Evolutionary conservation across 1,140 invertebrate species (phyloP).

Genomic region (Macrobrachium rosenbergii): DNA sequence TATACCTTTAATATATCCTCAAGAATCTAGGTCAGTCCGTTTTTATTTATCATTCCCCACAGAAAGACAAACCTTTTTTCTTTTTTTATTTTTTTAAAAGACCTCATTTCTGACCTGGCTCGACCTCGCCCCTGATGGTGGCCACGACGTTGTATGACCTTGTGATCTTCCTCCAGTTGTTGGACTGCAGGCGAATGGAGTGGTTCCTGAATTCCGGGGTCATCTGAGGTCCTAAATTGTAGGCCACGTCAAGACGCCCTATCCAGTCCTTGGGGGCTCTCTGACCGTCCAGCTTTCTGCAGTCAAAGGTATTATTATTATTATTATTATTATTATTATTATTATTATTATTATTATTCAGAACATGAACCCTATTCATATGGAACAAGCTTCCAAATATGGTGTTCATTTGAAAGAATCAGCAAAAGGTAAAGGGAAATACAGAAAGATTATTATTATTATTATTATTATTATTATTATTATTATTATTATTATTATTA

Average conservation of each 20-base stretch:
- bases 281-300: conserved; percentile 69
- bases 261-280: conserved; percentile 70
- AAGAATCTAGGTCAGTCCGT: too few relatives aligned
- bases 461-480: too few relatives aligned
- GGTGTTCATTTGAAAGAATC: too few relatives aligned
- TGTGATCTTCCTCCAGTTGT: conserved; percentile 69
- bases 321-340: background rate
- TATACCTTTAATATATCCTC: too few relatives aligned
- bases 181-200: conserved; percentile 71
- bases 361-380: too few relatives aligned
- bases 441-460: too few relatives aligned
- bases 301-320: background rate
- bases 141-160: conserved; percentile 68
- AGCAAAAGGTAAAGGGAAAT: too few relatives aligned
- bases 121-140: conserved; percentile 66
- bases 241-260: conserved; percentile 75
- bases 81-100: too few relatives aligned
- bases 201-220: conserved; percentile 74
- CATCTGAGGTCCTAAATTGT: conserved; percentile 75
- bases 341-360: background rate
- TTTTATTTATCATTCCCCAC: too few relatives aligned
- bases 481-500: too few relatives aligned
- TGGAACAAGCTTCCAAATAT: too few relatives aligned
- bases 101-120: conserved; percentile 47
- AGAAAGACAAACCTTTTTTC: too few relatives aligned